Conservation (phyloP, 2,888 invertebrate genomes). For the Drosophila meridionalis region DNA sequence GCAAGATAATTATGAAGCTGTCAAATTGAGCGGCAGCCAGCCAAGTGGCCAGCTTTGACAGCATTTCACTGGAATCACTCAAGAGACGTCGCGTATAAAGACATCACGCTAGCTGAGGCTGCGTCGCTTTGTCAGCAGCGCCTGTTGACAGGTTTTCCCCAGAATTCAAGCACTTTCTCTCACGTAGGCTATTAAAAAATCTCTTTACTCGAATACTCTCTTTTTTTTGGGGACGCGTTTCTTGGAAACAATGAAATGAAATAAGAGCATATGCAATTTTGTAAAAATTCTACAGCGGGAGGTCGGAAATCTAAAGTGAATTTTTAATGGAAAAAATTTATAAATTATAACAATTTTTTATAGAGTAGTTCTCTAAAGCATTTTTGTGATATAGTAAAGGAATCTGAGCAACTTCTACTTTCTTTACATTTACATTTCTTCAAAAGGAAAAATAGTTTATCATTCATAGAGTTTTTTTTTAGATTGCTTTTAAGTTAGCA, state of each 20-base stretch:
- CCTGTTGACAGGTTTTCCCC: conserved; percentile 53
- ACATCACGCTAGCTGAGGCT: conserved; percentile 29
- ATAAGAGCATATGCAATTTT: conserved; percentile 42
- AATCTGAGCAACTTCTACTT: neutral
- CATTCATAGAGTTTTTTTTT: too few relatives aligned
- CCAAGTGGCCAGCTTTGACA: conserved; percentile 45
- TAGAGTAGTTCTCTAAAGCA: too few relatives aligned
- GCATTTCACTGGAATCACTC: conserved; percentile 39
- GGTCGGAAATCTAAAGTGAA: neutral
- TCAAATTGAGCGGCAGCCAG: conserved; percentile 25
- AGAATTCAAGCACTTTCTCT: conserved; percentile 78
- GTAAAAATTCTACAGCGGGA: conserved; percentile 8
- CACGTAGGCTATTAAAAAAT: conserved; percentile 71
- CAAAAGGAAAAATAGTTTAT: neutral
- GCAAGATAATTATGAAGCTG: conserved; percentile 26
- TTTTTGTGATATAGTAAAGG: neutral
- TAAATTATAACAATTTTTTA: neutral
- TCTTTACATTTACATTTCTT: neutral
- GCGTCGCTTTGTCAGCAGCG: conserved; percentile 16
- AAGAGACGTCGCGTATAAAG: conserved; percentile 33
- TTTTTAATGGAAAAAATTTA: neutral
- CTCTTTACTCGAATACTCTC: conserved; percentile 21
- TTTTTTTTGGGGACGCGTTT: conserved; percentile 39
- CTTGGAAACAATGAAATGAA: conserved; percentile 43
- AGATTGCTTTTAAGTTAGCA: neutral